phyloP scores from a whole-genome alignment of 2,888 invertebrate species.

The Synergus japonicus region DNA sequence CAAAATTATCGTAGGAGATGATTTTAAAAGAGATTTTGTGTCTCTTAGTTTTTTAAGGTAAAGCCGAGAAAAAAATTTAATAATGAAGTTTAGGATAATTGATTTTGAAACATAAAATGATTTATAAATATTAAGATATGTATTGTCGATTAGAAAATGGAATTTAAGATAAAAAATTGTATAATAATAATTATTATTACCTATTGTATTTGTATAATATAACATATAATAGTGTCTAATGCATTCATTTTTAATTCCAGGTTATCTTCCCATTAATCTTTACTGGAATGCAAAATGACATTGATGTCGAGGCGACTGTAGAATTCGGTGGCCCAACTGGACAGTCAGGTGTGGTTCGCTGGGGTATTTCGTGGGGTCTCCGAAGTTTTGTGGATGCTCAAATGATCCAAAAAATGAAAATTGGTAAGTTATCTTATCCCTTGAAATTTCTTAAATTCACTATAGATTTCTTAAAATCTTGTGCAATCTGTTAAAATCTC shows the following conservation, averaged over 20 bases:
- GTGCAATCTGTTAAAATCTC: too few species aligned
- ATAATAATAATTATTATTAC: background rate
- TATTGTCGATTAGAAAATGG: conserved; percentile 27
- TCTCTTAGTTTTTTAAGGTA: background rate
- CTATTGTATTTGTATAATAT: too few species aligned
- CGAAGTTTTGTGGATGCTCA: conserved; percentile 89
- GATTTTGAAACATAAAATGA: background rate
- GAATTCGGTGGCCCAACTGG: conserved; percentile 87
- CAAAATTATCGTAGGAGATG: conserved; percentile 46
- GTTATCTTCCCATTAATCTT: conserved; percentile 91
- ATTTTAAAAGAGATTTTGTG: background rate
- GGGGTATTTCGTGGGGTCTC: conserved; percentile 91
- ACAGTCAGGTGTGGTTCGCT: conserved; percentile 93
- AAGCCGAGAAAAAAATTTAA: background rate
- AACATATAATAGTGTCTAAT: background rate
- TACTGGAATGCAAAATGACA: conserved; percentile 85
- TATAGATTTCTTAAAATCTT: background rate
- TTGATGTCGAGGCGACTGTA: conserved; percentile 90
- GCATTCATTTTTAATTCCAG: conserved; percentile 77
- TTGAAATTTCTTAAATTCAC: background rate
- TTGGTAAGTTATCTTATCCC: conserved; percentile 80
- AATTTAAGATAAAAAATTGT: background rate
- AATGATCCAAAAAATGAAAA: conserved; percentile 89
- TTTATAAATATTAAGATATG: background rate
- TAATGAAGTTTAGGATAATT: too few species aligned